These are phyloP conservation scores for Fregetta grallaria DNA, from an alignment of 2,113 vertebrate species.

Conservation along the genomic window DNA sequence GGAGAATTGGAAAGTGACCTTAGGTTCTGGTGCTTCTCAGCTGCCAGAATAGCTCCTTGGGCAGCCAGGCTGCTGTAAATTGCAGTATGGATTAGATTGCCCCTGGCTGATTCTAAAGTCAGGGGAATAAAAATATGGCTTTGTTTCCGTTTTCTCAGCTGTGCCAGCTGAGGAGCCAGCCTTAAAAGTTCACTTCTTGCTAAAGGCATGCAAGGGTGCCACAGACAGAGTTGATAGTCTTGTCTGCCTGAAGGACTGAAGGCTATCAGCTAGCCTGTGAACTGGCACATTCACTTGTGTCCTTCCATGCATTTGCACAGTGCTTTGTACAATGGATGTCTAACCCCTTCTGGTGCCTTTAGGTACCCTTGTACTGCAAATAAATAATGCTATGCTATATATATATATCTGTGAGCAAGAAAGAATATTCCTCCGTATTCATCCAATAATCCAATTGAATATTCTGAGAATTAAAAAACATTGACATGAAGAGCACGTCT, in stretches of 20 bases:
- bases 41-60: slow-evolving; percentile 16
- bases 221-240: neutral
- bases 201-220: neutral
- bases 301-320: neutral
- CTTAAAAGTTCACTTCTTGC: slow-evolving; percentile 39
- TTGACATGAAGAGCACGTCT: neutral
- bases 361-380: neutral
- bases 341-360: neutral
- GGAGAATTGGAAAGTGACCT: slow-evolving; percentile 36
- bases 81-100: slow-evolving; percentile 41
- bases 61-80: neutral
- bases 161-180: neutral
- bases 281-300: neutral
- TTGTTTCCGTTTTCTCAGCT: slow-evolving; percentile 45
- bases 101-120: slow-evolving; percentile 31
- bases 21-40: slow-evolving; percentile 16
- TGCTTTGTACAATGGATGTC: neutral
- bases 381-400: neutral
- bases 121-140: slow-evolving; percentile 33
- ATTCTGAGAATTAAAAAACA: neutral
- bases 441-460: neutral
- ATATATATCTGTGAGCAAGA: neutral
- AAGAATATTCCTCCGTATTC: neutral
- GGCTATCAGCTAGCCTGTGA: neutral
- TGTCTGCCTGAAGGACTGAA: neutral